Evolutionary conservation across 2,113 vertebrate genomes (phyloP).

Genomic region (Leiothrix lutea): DNA sequence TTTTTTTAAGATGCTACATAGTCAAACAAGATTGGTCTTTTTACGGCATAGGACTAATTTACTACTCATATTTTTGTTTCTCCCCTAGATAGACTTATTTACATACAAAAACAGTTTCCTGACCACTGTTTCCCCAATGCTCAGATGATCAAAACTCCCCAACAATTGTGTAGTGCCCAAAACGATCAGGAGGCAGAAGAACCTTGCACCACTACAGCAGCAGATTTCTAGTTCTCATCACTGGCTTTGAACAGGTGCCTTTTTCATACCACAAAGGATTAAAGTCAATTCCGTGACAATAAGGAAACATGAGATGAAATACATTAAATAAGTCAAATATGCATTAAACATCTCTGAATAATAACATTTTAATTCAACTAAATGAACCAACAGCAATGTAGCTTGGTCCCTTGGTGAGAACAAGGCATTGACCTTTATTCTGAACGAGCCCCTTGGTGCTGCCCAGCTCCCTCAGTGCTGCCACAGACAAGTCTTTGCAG

Average conservation of each 20-base stretch:
- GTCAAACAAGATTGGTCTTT: constrained; percentile 90
- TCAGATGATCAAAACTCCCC: constrained; percentile 72
- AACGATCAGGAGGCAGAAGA: constrained; percentile 62
- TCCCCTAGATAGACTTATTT: constrained; percentile 78
- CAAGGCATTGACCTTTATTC: constrained; percentile 43
- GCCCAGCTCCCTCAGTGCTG: neutral
- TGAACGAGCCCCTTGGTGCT: neutral
- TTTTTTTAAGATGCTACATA: constrained; percentile 96
- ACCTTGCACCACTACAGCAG: constrained; percentile 70
- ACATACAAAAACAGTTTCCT: constrained; percentile 83
- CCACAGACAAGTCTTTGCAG: constrained; percentile 6
- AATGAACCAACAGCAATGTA: constrained; percentile 63
- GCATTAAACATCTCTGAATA: constrained; percentile 70
- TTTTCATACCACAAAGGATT: constrained; percentile 20
- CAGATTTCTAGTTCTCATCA: constrained; percentile 65
- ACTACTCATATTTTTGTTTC: constrained; percentile 77
- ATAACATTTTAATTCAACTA: constrained; percentile 50
- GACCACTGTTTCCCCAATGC: constrained; percentile 77
- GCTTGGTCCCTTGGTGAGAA: constrained; percentile 76
- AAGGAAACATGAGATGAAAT: constrained; percentile 81
- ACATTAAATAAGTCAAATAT: constrained; percentile 80
- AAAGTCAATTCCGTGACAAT: constrained; percentile 54
- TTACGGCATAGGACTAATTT: constrained; percentile 86
- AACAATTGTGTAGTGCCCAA: constrained; percentile 66
- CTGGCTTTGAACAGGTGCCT: constrained; percentile 33